phyloP scores from a whole-genome alignment of 2,888 invertebrate species.

The Chrysolina oricalcia region DNA sequence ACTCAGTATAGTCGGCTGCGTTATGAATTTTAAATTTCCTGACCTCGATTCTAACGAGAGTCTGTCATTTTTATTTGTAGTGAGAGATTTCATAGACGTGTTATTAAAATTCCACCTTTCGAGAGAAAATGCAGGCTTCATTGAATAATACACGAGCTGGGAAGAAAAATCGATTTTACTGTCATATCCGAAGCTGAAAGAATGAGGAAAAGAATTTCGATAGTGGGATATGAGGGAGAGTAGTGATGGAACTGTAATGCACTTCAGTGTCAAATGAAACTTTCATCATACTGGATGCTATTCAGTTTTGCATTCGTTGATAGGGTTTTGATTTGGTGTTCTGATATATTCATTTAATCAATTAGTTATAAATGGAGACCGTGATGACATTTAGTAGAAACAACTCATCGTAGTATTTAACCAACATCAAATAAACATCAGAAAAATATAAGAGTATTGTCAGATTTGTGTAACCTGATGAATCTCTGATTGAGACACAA shows the following conservation, averaged over 20 bases:
- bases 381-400: too few relatives aligned
- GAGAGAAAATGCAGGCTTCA: constrained; percentile 18
- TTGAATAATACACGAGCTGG: constrained; percentile 15
- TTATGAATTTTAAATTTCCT: constrained; percentile 24
- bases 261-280: background rate
- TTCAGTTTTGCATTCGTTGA: too few relatives aligned
- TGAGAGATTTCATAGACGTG: constrained; percentile 31
- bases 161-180: background rate
- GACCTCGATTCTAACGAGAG: constrained; percentile 33
- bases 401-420: too few relatives aligned
- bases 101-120: constrained; percentile 34
- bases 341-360: too few relatives aligned
- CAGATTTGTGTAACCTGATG: too few relatives aligned
- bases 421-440: too few relatives aligned
- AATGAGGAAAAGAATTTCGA: background rate
- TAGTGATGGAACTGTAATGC: background rate
- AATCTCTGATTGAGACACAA: too few relatives aligned
- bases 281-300: background rate
- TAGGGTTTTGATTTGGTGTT: too few relatives aligned
- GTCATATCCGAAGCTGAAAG: background rate
- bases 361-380: too few relatives aligned
- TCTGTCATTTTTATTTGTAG: constrained; percentile 40
- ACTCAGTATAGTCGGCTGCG: background rate
- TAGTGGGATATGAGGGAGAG: background rate
- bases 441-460: too few relatives aligned